These are phyloP conservation scores for Brachionus rotundiformis DNA, from an alignment of 1,140 invertebrate species.

Conservation along the genomic window DNA sequence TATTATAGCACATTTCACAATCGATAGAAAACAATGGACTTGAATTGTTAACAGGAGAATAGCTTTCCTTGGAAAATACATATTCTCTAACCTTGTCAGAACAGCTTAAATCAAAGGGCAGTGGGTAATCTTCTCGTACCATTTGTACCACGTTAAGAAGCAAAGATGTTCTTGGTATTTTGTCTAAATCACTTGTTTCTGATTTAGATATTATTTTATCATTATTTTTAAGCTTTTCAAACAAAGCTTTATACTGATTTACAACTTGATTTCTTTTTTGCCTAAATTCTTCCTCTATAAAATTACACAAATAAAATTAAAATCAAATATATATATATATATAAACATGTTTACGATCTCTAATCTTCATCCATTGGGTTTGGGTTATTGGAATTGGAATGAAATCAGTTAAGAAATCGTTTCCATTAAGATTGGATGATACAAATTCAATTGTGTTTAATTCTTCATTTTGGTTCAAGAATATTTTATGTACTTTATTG, in stretches of 20 bases:
- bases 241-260: constrained; percentile 2
- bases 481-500: constrained; percentile 7
- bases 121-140: constrained; percentile 49
- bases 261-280: constrained; percentile 33
- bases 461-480: constrained; percentile 2
- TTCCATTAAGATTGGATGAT: background rate
- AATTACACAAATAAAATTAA: too few relatives aligned
- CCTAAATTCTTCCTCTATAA: constrained; percentile 16
- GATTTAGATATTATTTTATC: constrained; percentile 5
- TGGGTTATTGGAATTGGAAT: constrained; percentile 11
- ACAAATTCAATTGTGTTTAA: constrained; percentile 37
- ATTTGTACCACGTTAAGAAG: constrained; percentile 42
- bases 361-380: constrained; percentile 47
- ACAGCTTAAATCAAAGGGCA: constrained; percentile 34
- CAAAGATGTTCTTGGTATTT: constrained; percentile 38
- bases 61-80: constrained; percentile 33
- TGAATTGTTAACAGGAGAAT: background rate
- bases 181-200: constrained; percentile 37
- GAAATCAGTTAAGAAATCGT: constrained; percentile 8
- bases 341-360: constrained; percentile 48
- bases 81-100: background rate
- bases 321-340: too few relatives aligned
- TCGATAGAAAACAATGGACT: constrained; percentile 51
- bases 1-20: constrained; percentile 52
- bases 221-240: constrained; percentile 15